Evolutionary conservation across 2,888 invertebrate genomes (phyloP), one percentile per base, ranked within the genome.

Genomic region (Drosophila silvestris): DNA sequence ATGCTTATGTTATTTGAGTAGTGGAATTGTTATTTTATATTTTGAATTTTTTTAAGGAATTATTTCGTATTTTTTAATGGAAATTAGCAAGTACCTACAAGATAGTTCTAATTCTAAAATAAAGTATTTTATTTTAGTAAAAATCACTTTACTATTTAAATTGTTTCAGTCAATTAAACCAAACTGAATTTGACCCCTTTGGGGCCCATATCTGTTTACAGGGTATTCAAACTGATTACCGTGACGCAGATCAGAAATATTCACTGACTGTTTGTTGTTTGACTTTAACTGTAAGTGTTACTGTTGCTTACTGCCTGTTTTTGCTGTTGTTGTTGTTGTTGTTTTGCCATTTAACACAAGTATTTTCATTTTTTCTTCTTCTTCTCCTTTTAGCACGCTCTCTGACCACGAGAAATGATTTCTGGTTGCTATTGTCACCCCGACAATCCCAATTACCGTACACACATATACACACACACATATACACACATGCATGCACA

Each of bases 241-340:
- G 81, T 89, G 91, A 90, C 89, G 87, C 76, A 81, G 85, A 83
- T 91, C 82, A 80, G 74, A 84, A 88, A 65, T 77, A 79, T 75
- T 70, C 59, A 50, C 50, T 67, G 77, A 62, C 67, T 77, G 77
- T 60, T 70, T 59, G 70, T 62, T 66, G 65, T 70, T 62, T 9
- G 41, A 59, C 30, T 70, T 54, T 74, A 70, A 51, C 74, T 74
- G 53, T 74, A 71, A 50, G 68, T 73, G 54, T 72, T 79, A 59
- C 62, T 67, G 61, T 62, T 62, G 7, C 37, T 47, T 39, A 35
- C 56, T 16, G 16, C 26, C 26, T 47, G 54, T 39, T 39, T 14
- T 22, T 44, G 12, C 22, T 22, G 5, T 5, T 26, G 47, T 9
- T 57, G 61, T 39, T 61, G 60, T 54, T 50, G 44, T 50, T 59